Conservation (phyloP, 2,113 vertebrate genomes). For the Hemibagrus wyckioides region DNA sequence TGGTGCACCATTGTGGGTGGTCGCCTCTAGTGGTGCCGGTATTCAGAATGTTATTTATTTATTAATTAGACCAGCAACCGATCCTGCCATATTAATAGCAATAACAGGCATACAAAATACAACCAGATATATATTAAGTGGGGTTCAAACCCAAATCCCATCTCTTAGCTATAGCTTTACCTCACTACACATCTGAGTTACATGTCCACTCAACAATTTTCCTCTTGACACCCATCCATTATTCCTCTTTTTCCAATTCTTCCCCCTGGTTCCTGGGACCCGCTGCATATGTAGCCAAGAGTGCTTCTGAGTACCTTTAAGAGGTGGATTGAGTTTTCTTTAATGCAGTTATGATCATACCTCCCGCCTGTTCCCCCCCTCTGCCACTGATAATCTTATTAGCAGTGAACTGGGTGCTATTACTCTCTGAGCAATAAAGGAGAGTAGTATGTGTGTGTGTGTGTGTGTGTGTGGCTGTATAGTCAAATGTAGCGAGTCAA, state of each 20-base stretch:
- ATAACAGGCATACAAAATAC: background rate
- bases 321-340: slow-evolving; percentile 66
- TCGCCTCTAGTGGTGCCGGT: background rate
- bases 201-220: slow-evolving; percentile 33
- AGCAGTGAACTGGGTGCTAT: slow-evolving; percentile 49
- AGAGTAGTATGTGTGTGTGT: slow-evolving; percentile 25
- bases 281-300: slow-evolving; percentile 64
- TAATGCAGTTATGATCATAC: slow-evolving; percentile 70
- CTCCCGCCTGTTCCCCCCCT: slow-evolving; percentile 52
- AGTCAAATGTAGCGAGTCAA: background rate
- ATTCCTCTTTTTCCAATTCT: slow-evolving; percentile 50
- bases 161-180: background rate
- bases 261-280: slow-evolving; percentile 53
- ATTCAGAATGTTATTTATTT: background rate
- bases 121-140: background rate
- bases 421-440: slow-evolving; percentile 38
- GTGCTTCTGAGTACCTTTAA: slow-evolving; percentile 67
- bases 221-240: slow-evolving; percentile 51
- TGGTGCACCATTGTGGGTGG: background rate
- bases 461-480: slow-evolving; percentile 13
- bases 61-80: background rate
- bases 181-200: slow-evolving; percentile 29
- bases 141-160: background rate
- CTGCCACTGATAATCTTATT: slow-evolving; percentile 52
- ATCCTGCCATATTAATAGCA: background rate